These are phyloP conservation scores for Corythornis vintsioides DNA, from an alignment of 2,113 vertebrate genomes.

Conservation along the genomic window DNA sequence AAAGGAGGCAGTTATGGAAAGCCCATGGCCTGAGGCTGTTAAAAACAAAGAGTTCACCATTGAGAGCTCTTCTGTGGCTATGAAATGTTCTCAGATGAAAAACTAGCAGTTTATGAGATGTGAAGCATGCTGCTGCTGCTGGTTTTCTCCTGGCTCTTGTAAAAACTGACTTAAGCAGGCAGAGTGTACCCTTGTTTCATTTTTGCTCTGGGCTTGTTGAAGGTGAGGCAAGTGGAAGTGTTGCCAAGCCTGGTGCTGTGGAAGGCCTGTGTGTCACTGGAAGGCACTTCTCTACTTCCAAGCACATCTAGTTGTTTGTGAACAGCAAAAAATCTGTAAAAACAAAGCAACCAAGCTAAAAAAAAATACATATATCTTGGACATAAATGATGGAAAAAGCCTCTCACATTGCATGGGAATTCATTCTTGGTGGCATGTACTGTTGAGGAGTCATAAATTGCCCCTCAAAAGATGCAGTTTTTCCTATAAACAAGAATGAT, in stretches of 20 bases:
- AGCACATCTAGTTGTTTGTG: neutral
- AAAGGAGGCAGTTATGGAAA: neutral
- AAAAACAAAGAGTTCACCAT: fast-evolving
- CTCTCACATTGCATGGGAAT: neutral
- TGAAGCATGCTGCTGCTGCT: neutral
- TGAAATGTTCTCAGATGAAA: neutral
- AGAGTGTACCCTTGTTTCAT: neutral
- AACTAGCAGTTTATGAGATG: neutral
- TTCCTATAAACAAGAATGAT: neutral
- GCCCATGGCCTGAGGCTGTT: neutral
- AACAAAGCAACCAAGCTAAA: too few species aligned
- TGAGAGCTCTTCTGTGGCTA: neutral
- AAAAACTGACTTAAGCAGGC: neutral
- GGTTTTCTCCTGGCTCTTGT: neutral
- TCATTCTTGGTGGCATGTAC: neutral
- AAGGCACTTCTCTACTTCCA: neutral
- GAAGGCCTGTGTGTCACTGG: neutral
- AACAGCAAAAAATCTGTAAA: neutral
- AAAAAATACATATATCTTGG: neutral
- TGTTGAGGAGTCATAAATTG: neutral
- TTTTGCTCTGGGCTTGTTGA: neutral
- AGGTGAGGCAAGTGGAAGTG: neutral
- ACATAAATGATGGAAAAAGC: neutral
- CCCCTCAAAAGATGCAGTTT: neutral
- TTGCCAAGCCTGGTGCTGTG: neutral